Evolutionary conservation across 1,140 invertebrate species (phyloP).

Genomic region (Scylla paramamosain): DNA sequence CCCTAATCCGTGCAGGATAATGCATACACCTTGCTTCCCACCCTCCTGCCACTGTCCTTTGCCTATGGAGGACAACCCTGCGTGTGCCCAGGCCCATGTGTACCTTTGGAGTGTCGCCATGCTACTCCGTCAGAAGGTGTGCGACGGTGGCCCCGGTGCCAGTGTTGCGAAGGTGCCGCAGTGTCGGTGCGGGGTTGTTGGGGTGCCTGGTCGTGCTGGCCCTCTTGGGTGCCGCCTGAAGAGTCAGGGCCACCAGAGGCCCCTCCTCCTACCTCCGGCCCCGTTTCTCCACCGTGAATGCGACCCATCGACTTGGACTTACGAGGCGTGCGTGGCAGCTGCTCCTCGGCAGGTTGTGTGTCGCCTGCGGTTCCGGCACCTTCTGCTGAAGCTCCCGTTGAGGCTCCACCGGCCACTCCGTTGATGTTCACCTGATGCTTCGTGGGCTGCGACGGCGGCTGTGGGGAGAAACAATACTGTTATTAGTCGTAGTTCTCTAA

Average conservation of each 20-base stretch:
- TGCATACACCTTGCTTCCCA: neutral
- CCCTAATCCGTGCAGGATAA: neutral
- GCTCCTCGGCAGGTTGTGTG: slow-evolving; percentile 47
- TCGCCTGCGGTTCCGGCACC: slow-evolving; percentile 17
- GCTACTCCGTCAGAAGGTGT: slow-evolving; percentile 77
- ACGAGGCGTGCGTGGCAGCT: slow-evolving; percentile 76
- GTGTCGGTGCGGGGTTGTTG: slow-evolving; percentile 52
- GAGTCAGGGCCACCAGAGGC: slow-evolving; percentile 61
- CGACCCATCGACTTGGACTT: slow-evolving; percentile 78
- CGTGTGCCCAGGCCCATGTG: slow-evolving; percentile 52
- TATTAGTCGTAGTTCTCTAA: neutral
- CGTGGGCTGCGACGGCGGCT: slow-evolving; percentile 70
- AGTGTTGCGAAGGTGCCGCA: slow-evolving; percentile 50
- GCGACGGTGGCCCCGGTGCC: slow-evolving; percentile 75
- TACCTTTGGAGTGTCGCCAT: slow-evolving; percentile 77
- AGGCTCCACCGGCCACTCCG: slow-evolving; percentile 64
- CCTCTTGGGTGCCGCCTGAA: slow-evolving; percentile 50
- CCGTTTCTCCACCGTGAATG: slow-evolving; percentile 75
- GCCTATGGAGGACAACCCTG: neutral
- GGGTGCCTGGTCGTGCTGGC: slow-evolving; percentile 58
- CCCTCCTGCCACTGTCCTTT: neutral
- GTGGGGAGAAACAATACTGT: slow-evolving; percentile 25
- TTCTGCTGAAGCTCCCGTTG: slow-evolving; percentile 61
- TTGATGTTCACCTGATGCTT: slow-evolving; percentile 69
- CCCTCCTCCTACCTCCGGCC: slow-evolving; percentile 67